Evolutionary conservation across 2,888 invertebrate genomes (phyloP).

Genomic region (Muschampia staudingeri): DNA sequence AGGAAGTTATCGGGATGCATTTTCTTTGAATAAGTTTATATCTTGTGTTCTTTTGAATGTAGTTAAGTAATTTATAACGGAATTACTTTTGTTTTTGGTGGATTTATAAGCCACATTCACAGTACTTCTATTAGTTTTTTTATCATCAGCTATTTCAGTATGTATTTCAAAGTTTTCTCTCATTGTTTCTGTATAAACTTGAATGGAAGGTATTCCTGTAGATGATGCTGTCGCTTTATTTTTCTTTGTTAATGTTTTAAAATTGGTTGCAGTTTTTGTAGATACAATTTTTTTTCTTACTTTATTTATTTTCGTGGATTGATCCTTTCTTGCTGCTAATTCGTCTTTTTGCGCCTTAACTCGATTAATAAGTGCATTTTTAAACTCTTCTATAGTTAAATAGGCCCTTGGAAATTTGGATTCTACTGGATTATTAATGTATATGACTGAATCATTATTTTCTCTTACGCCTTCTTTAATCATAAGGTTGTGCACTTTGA

Average conservation of each 20-base stretch:
- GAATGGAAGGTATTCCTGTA: background rate
- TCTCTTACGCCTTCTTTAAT: conserved; percentile 70
- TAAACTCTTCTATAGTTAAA: conserved; percentile 79
- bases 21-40: background rate
- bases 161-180: background rate
- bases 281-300: background rate
- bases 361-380: conserved; percentile 72
- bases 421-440: conserved; percentile 85
- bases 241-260: background rate
- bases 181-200: background rate
- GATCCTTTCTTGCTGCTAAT: conserved; percentile 22
- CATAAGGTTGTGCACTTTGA: conserved; percentile 81
- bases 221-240: background rate
- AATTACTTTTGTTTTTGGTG: background rate
- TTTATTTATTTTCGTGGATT: background rate
- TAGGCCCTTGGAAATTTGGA: conserved; percentile 80
- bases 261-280: background rate
- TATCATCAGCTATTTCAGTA: background rate
- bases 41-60: background rate
- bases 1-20: background rate
- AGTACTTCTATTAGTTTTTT: background rate
- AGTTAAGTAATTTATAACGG: background rate
- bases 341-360: conserved; percentile 68
- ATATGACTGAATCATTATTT: conserved; percentile 74
- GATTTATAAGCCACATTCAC: background rate